Base-by-base conservation (phyloP, 1,140 invertebrate genomes). In the Hypothenemus hampei region DNA sequence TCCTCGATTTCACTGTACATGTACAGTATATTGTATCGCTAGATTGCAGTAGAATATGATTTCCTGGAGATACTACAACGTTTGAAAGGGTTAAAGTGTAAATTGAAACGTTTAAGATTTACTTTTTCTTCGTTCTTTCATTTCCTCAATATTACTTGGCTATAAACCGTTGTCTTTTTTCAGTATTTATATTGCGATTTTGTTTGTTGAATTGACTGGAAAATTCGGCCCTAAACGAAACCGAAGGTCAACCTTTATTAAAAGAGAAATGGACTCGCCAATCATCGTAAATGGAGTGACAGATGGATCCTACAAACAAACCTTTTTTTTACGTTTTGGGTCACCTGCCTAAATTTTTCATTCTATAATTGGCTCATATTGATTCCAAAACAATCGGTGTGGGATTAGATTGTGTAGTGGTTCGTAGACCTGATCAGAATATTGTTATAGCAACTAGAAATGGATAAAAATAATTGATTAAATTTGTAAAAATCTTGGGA, bases 171-270 rank as follows among this genome's bases (percentile, higher is more conserved):
- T n/a, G n/a, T n/a, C 16, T 47, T 57, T 8, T 49, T 40, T 61
- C 65, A 83, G 75, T 75, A 83, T 69, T 63, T 85, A 19, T 77
- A 80, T 54, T 68, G 79, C 57, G 78, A 66, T 69, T 72, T 69
- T 65, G 77, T 65, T 72, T 79, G 81, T 3, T 87, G 83, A 83
- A 73, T 81, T n/a, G 87, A 89, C 68, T 89, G 87, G 87, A 89
- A 89, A 67, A n/a, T n/a, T 67, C 89, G 45, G 82, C 77, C 3
- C 65, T 89, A 15, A 72, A 86, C 66, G 59, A 71, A 60, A 64
- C 72, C 33, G 86, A 86, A 29, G 85, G 7, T 84, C 85, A 7
- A 86, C 81, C 64, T 87, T 81, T 77, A 78, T 76, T 0, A 71
- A 78, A 6, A 85, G 86, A 59, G 73, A 72, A 65, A 81, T 85